Percentiles rank a stretch among this genome's conserved stretches.
These are phyloP conservation scores for Pocota personata DNA, from an alignment of 2,888 invertebrate genomes.

Conservation along the genomic window DNA sequence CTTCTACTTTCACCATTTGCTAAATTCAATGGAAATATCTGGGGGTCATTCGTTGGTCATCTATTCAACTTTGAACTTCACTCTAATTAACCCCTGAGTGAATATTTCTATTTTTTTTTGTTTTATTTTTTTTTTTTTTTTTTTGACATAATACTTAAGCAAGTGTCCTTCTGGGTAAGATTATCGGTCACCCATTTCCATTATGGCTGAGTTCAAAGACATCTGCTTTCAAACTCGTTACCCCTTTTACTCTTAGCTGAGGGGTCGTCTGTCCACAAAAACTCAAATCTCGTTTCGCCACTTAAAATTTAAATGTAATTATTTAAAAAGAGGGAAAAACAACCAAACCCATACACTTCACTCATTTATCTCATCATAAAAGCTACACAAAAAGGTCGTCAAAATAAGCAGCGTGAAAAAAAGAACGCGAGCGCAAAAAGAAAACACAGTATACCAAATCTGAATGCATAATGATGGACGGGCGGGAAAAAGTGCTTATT, in stretches of 20 bases:
- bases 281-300: constrained; percentile 59
- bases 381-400: constrained; percentile 64
- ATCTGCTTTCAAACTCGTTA: constrained; percentile 26
- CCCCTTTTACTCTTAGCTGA: not conserved
- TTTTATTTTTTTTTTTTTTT: not conserved
- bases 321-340: constrained; percentile 38
- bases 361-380: constrained; percentile 69
- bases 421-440: not conserved
- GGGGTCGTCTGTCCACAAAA: not conserved
- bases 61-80: constrained; percentile 12
- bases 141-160: not conserved
- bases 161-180: constrained; percentile 6
- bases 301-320: constrained; percentile 70
- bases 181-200: constrained; percentile 15
- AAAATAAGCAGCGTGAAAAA: constrained; percentile 43
- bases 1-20: no score
- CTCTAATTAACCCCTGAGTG: constrained; percentile 21
- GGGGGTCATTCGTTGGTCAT: not conserved
- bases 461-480: constrained; percentile 71
- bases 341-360: constrained; percentile 42
- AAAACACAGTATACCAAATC: constrained; percentile 45
- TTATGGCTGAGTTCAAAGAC: constrained; percentile 28
- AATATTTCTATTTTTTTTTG: not conserved
- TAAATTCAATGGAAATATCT: no score
- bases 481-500: constrained; percentile 62